Conservation (phyloP, 2,888 invertebrate genomes). For the Myopa tessellatipennis region DNA sequence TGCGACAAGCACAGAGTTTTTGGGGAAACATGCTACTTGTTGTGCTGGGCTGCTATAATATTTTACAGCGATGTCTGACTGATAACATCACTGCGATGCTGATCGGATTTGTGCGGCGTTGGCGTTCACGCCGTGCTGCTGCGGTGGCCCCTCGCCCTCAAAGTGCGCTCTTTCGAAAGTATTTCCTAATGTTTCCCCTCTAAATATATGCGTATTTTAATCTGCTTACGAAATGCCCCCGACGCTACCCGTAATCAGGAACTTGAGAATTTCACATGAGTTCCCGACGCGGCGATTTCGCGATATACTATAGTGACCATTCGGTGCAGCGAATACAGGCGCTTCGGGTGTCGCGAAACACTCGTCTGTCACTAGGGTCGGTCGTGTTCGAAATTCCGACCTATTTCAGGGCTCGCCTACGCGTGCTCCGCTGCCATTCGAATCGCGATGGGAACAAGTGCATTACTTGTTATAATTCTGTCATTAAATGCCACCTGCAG, state of each 20-base stretch:
- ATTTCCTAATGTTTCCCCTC: constrained; percentile 51
- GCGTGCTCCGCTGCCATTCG: not conserved
- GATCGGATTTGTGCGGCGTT: not conserved
- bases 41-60: not conserved
- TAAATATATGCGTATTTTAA: constrained; percentile 50
- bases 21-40: too few species aligned
- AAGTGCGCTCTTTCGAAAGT: not conserved
- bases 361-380: not conserved
- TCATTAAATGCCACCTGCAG: constrained; percentile 9
- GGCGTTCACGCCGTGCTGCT: not conserved
- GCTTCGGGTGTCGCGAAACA: too few species aligned
- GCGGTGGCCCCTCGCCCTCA: not conserved
- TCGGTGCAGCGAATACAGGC: too few species aligned
- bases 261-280: constrained; percentile 62
- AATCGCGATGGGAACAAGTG: not conserved
- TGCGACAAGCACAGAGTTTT: not conserved
- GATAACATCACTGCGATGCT: constrained; percentile 23
- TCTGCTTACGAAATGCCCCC: constrained; percentile 59
- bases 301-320: too few species aligned
- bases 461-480: constrained; percentile 15
- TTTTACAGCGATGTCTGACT: not conserved
- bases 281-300: constrained; percentile 51
- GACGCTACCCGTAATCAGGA: not conserved
- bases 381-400: too few species aligned
- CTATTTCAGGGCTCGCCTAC: too few species aligned